phyloP scores from a whole-genome alignment of 2,888 invertebrate species.

The Cantharis nigra region DNA sequence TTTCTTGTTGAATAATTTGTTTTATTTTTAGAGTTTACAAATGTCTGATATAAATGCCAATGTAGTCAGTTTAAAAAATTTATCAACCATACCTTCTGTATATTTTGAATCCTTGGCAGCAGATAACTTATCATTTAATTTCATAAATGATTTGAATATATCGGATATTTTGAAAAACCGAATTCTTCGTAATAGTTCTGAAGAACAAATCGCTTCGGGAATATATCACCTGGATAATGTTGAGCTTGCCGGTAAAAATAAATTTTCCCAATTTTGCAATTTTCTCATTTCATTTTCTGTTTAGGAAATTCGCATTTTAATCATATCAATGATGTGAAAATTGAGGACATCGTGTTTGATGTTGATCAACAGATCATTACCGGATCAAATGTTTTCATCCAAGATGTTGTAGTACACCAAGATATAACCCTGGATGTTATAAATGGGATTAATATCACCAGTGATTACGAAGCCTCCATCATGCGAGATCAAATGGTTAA shows the following conservation, averaged over 20 bases:
- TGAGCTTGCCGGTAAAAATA: slow-evolving; percentile 39
- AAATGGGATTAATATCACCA: slow-evolving; percentile 20
- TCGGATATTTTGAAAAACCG: slow-evolving; percentile 42
- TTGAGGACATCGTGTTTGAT: slow-evolving; percentile 48
- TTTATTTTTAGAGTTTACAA: slow-evolving; percentile 36
- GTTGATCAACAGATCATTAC: slow-evolving; percentile 41
- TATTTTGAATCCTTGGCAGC: slow-evolving; percentile 44
- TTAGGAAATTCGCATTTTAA: slow-evolving; percentile 42
- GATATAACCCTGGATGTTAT: slow-evolving; percentile 35
- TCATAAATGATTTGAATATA: slow-evolving; percentile 44
- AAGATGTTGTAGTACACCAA: slow-evolving; percentile 40
- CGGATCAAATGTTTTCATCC: slow-evolving; percentile 43
- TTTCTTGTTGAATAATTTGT: neutral
- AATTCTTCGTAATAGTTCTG: slow-evolving; percentile 36
- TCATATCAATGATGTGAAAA: slow-evolving; percentile 43
- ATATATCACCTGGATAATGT: slow-evolving; percentile 44
- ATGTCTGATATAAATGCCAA: slow-evolving; percentile 42
- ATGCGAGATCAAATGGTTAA: slow-evolving; percentile 12
- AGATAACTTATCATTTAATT: slow-evolving; percentile 40
- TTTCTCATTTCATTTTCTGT: slow-evolving; percentile 11
- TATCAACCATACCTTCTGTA: slow-evolving; percentile 39
- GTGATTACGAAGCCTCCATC: slow-evolving; percentile 21
- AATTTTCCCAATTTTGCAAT: slow-evolving; percentile 20
- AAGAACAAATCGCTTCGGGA: slow-evolving; percentile 41
- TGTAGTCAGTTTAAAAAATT: slow-evolving; percentile 42